Percentiles rank a stretch among this genome's conserved stretches.
These are phyloP conservation scores for Tricholauxania praeusta DNA, from an alignment of 2,888 invertebrate species.

Conservation along the genomic window DNA sequence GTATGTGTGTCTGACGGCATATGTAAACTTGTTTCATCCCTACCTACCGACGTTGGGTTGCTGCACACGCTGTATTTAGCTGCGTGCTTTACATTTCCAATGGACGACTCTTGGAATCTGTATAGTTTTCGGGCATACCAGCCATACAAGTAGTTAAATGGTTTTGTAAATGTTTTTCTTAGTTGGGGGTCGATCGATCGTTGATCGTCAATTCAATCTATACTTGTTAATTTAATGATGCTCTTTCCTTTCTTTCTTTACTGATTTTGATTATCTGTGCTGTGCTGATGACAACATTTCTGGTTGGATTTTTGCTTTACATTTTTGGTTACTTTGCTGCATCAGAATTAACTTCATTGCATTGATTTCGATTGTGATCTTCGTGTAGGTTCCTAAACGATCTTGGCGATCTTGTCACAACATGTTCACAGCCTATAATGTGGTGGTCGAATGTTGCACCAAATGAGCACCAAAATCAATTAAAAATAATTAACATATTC, in stretches of 20 bases:
- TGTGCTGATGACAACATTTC: conserved; percentile 22
- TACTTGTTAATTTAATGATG: conserved; percentile 12
- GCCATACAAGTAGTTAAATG: conserved; percentile 4
- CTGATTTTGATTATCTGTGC: conserved; percentile 1
- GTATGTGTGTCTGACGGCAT: no score
- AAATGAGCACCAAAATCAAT: conserved; percentile 49
- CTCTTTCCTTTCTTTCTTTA: neutral
- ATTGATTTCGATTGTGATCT: conserved; percentile 32
- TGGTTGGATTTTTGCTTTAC: neutral
- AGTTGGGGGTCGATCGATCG: conserved; percentile 32
- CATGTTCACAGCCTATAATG: conserved; percentile 42
- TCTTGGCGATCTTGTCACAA: conserved; percentile 23
- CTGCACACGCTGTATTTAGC: neutral
- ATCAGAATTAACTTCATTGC: neutral
- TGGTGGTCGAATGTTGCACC: conserved; percentile 41
- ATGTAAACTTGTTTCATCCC: neutral
- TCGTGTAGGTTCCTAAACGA: conserved; percentile 21
- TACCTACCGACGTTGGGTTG: neutral
- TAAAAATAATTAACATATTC: conserved; percentile 55
- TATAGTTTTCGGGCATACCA: neutral
- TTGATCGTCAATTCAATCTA: conserved; percentile 10
- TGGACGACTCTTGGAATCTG: neutral
- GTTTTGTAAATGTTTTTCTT: conserved; percentile 26
- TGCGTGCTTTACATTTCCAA: conserved; percentile 9
- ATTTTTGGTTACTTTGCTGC: conserved; percentile 1